phyloP scores from a whole-genome alignment of 2,888 invertebrate genomes.

The Eristalinus aeneus region DNA sequence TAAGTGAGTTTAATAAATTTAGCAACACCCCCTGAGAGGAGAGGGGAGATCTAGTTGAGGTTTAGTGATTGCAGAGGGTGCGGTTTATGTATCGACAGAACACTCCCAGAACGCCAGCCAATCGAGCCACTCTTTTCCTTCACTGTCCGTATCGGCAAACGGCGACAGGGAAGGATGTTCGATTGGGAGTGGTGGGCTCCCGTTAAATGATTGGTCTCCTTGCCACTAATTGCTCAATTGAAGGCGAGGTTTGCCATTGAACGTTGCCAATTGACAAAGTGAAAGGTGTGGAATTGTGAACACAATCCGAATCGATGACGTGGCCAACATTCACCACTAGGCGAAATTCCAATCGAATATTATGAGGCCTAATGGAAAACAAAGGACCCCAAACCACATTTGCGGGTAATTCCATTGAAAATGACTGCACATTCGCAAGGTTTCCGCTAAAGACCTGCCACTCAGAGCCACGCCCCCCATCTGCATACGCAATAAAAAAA shows the following conservation, averaged over 20 bases:
- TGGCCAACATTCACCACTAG: too few species aligned
- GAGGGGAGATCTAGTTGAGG: neutral
- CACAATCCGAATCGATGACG: too few species aligned
- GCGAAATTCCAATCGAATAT: too few species aligned
- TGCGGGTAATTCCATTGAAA: neutral
- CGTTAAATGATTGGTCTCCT: constrained; percentile 29
- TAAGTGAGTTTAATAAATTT: constrained; percentile 62
- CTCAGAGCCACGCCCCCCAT: neutral
- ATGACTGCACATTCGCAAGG: constrained; percentile 5
- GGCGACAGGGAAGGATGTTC: neutral
- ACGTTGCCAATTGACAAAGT: constrained; percentile 5
- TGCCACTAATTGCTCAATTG: constrained; percentile 56
- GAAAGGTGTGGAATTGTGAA: neutral
- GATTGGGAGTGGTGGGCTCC: neutral
- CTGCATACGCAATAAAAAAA: constrained; percentile 43
- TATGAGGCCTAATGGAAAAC: too few species aligned
- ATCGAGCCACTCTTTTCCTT: constrained; percentile 34
- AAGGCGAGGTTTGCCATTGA: constrained; percentile 61
- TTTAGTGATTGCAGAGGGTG: constrained; percentile 44
- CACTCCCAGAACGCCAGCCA: constrained; percentile 26
- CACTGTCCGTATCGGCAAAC: neutral
- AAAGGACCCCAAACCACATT: neutral
- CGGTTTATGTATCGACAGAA: constrained; percentile 8
- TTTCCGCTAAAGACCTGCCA: neutral
- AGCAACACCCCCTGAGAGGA: constrained; percentile 3